A percentile compares a stretch with the other conserved stretches of the same genome.
These are phyloP conservation scores for Epirrita christyi DNA, from an alignment of 2,888 invertebrate genomes.

Conservation along the genomic window DNA sequence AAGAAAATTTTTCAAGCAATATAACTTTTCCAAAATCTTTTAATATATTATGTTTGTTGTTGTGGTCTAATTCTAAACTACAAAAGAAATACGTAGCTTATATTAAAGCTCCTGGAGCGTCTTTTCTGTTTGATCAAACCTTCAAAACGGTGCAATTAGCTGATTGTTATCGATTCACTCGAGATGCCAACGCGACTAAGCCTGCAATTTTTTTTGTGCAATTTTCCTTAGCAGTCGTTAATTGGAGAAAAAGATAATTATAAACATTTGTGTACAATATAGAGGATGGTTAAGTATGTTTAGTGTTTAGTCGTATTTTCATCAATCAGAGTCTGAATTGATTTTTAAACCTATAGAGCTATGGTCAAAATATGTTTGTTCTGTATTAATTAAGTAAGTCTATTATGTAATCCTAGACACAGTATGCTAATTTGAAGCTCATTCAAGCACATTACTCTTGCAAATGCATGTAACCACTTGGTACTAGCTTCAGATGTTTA, in stretches of 20 bases:
- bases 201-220: constrained; percentile 46
- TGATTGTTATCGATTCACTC: constrained; percentile 64
- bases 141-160: constrained; percentile 54
- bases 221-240: constrained; percentile 29
- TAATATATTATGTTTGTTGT: too few species aligned
- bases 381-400: too few species aligned
- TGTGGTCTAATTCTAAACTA: too few species aligned
- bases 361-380: too few species aligned
- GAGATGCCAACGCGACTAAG: constrained; percentile 50
- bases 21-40: too few species aligned
- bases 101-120: neutral
- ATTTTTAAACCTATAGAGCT: too few species aligned
- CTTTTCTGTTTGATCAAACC: constrained; percentile 19
- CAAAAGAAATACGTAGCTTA: neutral
- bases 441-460: constrained; percentile 13
- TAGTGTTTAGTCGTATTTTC: neutral
- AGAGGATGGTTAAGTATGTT: constrained; percentile 1
- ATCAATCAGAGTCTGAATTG: too few species aligned
- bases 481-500: constrained; percentile 7
- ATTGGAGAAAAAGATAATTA: constrained; percentile 26
- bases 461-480: constrained; percentile 23
- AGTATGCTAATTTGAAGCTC: constrained; percentile 20
- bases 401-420: too few species aligned
- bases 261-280: constrained; percentile 6
- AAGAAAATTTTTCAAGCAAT: too few species aligned